Evolutionary conservation across 2,888 invertebrate species (phyloP).

Genomic region (Drosophila longiperda): DNA sequence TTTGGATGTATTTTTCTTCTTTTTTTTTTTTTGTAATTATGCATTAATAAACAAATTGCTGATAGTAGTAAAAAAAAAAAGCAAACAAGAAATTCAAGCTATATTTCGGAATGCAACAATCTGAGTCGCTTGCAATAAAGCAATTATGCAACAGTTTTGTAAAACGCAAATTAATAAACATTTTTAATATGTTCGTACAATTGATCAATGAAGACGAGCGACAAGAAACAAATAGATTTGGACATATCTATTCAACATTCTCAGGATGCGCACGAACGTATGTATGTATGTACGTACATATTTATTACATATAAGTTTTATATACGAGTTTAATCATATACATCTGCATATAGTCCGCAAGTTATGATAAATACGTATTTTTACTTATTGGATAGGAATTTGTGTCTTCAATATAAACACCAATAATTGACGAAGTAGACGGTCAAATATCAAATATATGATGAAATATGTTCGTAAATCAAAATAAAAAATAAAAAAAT

Average conservation of each 20-base stretch:
- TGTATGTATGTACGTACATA: neutral
- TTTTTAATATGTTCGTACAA: neutral
- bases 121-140: slow-evolving; percentile 1
- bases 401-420: neutral
- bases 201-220: neutral
- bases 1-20: slow-evolving; percentile 27
- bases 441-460: neutral
- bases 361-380: neutral
- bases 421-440: neutral
- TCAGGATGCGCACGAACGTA: neutral
- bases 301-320: neutral
- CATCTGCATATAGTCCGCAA: neutral
- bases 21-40: slow-evolving; percentile 38
- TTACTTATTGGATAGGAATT: neutral
- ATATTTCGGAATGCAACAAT: slow-evolving; percentile 25
- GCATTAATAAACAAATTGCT: slow-evolving; percentile 39
- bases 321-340: neutral
- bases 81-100: neutral
- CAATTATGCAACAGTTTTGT: neutral
- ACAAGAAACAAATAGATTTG: neutral
- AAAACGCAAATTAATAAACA: neutral
- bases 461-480: neutral
- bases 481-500: neutral
- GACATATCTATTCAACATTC: neutral
- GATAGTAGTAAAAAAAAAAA: neutral